Conservation (phyloP, 37 sponge, comb jelly and placozoan genomes). For the Spongilla lacustris region DNA sequence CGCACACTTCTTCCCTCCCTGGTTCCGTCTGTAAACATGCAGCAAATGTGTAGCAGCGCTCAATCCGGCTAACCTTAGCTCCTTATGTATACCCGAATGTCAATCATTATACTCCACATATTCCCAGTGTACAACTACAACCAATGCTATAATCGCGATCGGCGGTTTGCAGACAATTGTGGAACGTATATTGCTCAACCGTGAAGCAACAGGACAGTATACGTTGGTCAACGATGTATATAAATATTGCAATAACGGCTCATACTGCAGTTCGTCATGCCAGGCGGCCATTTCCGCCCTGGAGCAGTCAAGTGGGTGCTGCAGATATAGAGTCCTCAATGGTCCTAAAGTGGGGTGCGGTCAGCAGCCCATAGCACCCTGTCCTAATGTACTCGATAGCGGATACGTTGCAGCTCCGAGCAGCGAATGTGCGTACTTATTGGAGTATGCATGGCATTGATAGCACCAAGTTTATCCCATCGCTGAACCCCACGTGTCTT, state of each 20-base stretch:
- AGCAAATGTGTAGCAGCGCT: constrained; percentile 1
- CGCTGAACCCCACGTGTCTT: neutral
- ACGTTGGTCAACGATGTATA: neutral
- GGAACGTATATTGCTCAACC: neutral
- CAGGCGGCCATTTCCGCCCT: neutral
- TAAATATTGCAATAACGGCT: neutral
- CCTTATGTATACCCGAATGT: neutral
- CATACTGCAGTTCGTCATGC: neutral
- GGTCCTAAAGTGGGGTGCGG: neutral
- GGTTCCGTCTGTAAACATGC: constrained; percentile 1
- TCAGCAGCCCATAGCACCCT: neutral
- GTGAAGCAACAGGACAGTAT: constrained; percentile 1
- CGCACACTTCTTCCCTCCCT: neutral
- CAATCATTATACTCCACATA: neutral
- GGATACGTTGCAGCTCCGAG: neutral
- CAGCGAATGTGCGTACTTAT: neutral
- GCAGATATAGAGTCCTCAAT: neutral
- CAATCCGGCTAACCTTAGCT: neutral
- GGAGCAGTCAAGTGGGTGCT: neutral
- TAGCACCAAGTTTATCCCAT: neutral
- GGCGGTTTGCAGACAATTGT: neutral
- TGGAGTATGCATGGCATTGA: neutral
- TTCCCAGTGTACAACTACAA: neutral
- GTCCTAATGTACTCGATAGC: neutral
- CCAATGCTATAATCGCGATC: neutral